Evolutionary conservation across 1,140 invertebrate genomes (phyloP).

Genomic region (Ptiloglossa arizonensis): DNA sequence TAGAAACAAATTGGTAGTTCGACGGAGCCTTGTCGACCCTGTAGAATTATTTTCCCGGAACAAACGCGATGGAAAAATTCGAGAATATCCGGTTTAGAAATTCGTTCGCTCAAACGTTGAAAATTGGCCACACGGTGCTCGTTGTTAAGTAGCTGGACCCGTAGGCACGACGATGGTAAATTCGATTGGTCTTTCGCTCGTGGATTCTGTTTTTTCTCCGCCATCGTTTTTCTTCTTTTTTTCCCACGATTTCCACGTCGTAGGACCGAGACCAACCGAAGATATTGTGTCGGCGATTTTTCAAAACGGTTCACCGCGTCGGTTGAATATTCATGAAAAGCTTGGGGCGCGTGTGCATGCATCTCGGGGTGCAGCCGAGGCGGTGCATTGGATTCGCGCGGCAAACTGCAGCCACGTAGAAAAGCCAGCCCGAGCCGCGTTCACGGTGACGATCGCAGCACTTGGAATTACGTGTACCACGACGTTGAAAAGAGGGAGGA

Average conservation of each 20-base stretch:
- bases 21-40: no score
- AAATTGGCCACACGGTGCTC: no score
- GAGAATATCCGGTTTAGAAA: no score
- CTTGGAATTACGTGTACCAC: not conserved
- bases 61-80: no score
- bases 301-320: slow-evolving; percentile 33
- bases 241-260: not conserved
- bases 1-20: no score
- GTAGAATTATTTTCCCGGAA: no score
- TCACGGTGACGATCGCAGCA: no score
- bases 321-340: slow-evolving; percentile 57
- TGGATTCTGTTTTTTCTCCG: no score
- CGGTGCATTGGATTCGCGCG: not conserved
- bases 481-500: not conserved
- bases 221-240: not conserved
- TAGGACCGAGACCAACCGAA: not conserved
- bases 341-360: not conserved
- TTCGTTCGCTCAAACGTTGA: no score
- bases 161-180: no score
- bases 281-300: slow-evolving; percentile 49
- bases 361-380: slow-evolving; percentile 11
- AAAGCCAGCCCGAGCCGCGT: no score
- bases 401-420: not conserved
- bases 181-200: slow-evolving; percentile 1
- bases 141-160: not conserved